Percentiles rank a stretch among this genome's conserved stretches.
Evolutionary conservation across 2,113 vertebrate genomes (phyloP).

Genomic region (Ctenomys sociabilis): DNA sequence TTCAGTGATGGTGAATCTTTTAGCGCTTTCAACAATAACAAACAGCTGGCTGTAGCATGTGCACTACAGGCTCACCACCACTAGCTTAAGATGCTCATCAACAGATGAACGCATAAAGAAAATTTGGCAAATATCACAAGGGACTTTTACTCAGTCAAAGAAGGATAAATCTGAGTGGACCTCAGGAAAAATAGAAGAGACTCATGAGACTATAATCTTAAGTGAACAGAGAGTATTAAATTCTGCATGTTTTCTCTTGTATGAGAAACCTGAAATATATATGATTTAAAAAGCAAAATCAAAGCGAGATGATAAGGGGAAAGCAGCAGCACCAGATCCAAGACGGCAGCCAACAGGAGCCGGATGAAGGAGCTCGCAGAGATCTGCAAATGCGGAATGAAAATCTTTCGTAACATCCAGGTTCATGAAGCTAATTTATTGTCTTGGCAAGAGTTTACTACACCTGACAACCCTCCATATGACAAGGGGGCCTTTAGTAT

Average conservation of each 20-base stretch:
- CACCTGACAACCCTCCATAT: too few species aligned
- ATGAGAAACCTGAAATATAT: background rate
- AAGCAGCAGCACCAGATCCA: too few species aligned
- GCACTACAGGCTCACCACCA: background rate
- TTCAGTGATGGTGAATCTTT: background rate
- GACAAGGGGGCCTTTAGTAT: too few species aligned
- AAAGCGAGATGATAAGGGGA: background rate
- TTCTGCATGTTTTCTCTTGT: background rate
- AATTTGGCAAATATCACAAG: background rate
- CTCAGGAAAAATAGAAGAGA: background rate
- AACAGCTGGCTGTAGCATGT: background rate
- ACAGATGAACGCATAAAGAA: background rate
- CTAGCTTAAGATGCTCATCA: background rate
- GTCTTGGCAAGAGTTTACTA: too few species aligned
- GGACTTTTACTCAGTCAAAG: background rate
- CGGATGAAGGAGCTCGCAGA: too few species aligned
- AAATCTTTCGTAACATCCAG: too few species aligned
- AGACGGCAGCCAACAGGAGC: too few species aligned
- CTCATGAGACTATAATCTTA: background rate
- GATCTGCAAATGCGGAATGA: too few species aligned
- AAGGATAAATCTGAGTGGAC: background rate
- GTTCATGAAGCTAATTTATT: too few species aligned
- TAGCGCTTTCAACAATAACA: background rate
- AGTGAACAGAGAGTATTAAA: background rate
- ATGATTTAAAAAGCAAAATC: background rate